Evolutionary conservation across 2,113 vertebrate genomes (phyloP), one percentile per base, ranked within the genome.

Genomic region (Tragulus kanchil): DNA sequence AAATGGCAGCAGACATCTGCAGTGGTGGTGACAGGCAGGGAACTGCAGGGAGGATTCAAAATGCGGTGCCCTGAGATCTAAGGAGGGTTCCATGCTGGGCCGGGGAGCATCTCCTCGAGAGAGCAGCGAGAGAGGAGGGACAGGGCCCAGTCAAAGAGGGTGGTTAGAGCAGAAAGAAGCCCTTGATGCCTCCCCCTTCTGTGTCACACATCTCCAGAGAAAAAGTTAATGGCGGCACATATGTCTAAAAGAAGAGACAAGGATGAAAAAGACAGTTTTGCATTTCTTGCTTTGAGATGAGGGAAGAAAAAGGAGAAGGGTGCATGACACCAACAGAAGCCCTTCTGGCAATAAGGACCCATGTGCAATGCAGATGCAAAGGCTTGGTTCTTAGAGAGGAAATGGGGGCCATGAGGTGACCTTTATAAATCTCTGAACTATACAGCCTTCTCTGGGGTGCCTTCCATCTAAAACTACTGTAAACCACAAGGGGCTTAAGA

Each of bases 391-490:
- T 96, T 86, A 25, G 67, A 89, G 73, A 97, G 56, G 78, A 96
- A 93, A 79, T 42, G 89, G 65, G 95, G 98, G 95, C 90, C 94
- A 48, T 78, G 94, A 97, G 95, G 56, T 83, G 83, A 98, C 98
- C 98, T 98, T 98, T 97, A 98, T 98, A 98, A 98, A 99, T 98
- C 96, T 98, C 86, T 91, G 94, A 98, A 97, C 98, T 97, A 97
- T 52, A 96, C 12, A 90, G 97, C 88, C 94, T 97, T 98, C 98
- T 97, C 97, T 97, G 96, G 97, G 96, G 97, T 95, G 95, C 98
- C 97, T 96, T 97, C 97, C 96, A 50, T 96, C 97, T 98, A 97
- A 85, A 98, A 97, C 96, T 98, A 98, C 95, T 1, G 1, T 67
- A 92, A 96, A 97, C 97, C 98, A 98, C 95, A 17, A 82, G 97